Evolutionary conservation across 2,888 invertebrate genomes (phyloP).

Genomic region (Drosophila siamana): DNA sequence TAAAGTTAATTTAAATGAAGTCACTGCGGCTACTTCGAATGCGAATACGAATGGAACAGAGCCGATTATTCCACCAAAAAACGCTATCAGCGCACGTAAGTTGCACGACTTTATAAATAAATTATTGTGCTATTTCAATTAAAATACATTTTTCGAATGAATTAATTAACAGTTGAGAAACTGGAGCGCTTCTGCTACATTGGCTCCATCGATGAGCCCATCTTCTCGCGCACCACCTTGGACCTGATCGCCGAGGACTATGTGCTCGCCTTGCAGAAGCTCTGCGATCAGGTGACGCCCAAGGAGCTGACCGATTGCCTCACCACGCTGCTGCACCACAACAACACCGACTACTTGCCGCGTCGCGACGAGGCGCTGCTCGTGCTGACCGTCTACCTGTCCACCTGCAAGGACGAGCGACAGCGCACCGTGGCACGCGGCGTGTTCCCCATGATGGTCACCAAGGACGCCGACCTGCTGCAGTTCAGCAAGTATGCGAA

Average conservation of each 20-base stretch:
- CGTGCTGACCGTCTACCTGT: constrained; percentile 77
- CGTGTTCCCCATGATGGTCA: constrained; percentile 62
- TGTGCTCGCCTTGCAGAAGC: constrained; percentile 40
- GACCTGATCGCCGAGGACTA: constrained; percentile 47
- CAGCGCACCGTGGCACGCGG: constrained; percentile 67
- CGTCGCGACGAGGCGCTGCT: constrained; percentile 82
- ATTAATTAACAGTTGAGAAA: constrained; percentile 31
- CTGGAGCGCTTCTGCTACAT: constrained; percentile 79
- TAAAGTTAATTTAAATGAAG: constrained; percentile 5
- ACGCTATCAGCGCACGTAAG: neutral
- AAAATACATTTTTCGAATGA: too few relatives aligned
- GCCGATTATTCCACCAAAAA: neutral
- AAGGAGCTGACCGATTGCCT: constrained; percentile 59
- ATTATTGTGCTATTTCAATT: neutral
- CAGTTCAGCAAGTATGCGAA: constrained; percentile 75
- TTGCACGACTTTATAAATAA: neutral
- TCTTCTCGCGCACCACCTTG: constrained; percentile 59
- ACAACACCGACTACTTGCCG: constrained; percentile 53
- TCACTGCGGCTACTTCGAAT: neutral
- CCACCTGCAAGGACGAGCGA: constrained; percentile 44
- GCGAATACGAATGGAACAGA: neutral
- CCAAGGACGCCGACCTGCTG: constrained; percentile 76
- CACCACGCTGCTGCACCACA: constrained; percentile 44
- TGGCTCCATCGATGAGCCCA: constrained; percentile 69
- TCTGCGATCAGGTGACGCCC: constrained; percentile 58